Evolutionary conservation across 2,113 vertebrate species (phyloP), one percentile per base, ranked within the genome.

Genomic region (Sinosuthora webbiana): DNA sequence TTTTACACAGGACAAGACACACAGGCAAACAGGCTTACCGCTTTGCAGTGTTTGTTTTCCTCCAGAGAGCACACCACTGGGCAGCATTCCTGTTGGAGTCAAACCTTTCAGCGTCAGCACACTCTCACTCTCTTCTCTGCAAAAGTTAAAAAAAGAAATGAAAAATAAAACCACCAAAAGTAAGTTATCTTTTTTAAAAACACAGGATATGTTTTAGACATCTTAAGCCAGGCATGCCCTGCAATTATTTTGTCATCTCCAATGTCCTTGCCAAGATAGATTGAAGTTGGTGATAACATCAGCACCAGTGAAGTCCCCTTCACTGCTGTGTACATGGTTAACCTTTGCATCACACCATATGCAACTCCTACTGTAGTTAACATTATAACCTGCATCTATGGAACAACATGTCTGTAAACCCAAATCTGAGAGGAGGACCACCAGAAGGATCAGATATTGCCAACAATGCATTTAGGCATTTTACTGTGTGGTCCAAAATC

Each of bases 81-180:
- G 99, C 81, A 99, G 98, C 99, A 99, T 99, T 96, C 99, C 99
- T 23, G 99, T 99, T 6, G 99, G 99, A 96, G 99, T 99, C 97
- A 99, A 97, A 62, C 99, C 99, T 95, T 99, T 99, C 98, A 99
- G 98, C 0, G 99, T 99, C 98, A 99, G 98, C 92, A 99, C 99
- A 35, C 99, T 99, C 98, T 99, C 99, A 93, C 99, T 99, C 97
- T 99, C 99, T 98, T 99, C 99, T 98, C 99, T 99, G 97, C 16
- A 96, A 78, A 65, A 86, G 47, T 18, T 23, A 55, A 67, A 63
- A 63, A 35, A 82, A 31, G 17, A 27, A 33, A 25, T 2, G 14
- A 37, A 59, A 50, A 53, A 75, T 17, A 56, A 71, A 70, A 13
- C 10, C 44, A 57, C 33, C 13, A 11, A 8, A 79, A 56, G 13